phyloP scores from a whole-genome alignment of 2,888 invertebrate species.

The Melinaea marsaeus region DNA sequence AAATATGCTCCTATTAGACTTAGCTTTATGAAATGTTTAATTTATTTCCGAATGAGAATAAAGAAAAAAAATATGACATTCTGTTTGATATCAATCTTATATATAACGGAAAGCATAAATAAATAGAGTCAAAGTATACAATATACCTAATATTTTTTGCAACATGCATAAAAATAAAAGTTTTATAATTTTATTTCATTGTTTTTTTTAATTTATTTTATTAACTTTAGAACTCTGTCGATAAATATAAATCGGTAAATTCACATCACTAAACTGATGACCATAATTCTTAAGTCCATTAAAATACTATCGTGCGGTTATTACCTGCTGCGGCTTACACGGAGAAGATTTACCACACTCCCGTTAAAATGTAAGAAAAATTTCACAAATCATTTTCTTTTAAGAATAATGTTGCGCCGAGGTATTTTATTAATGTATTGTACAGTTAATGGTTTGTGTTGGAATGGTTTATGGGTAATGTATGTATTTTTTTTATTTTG shows the following conservation, averaged over 20 bases:
- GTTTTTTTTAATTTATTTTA: too few species aligned
- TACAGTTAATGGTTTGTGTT: slow-evolving; percentile 20
- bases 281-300: slow-evolving; percentile 18
- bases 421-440: slow-evolving; percentile 25
- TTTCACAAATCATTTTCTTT: slow-evolving; percentile 41
- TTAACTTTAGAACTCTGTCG: too few species aligned
- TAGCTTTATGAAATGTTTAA: too few species aligned
- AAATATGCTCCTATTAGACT: too few species aligned
- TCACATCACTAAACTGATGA: slow-evolving; percentile 9
- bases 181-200: too few species aligned
- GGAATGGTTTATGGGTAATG: slow-evolving; percentile 11
- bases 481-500: neutral
- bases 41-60: too few species aligned
- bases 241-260: slow-evolving; percentile 9
- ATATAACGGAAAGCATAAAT: too few species aligned
- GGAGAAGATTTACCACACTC: slow-evolving; percentile 34
- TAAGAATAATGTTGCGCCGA: slow-evolving; percentile 32
- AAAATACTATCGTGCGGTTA: slow-evolving; percentile 23
- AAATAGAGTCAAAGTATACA: too few species aligned
- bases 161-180: too few species aligned
- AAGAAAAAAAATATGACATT: too few species aligned
- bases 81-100: too few species aligned
- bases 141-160: too few species aligned
- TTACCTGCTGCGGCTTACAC: slow-evolving; percentile 26
- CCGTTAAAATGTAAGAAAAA: slow-evolving; percentile 36